These are phyloP conservation scores for Brotula barbata DNA, from an alignment of 2,797 vertebrate genomes.

Conservation along the genomic window DNA sequence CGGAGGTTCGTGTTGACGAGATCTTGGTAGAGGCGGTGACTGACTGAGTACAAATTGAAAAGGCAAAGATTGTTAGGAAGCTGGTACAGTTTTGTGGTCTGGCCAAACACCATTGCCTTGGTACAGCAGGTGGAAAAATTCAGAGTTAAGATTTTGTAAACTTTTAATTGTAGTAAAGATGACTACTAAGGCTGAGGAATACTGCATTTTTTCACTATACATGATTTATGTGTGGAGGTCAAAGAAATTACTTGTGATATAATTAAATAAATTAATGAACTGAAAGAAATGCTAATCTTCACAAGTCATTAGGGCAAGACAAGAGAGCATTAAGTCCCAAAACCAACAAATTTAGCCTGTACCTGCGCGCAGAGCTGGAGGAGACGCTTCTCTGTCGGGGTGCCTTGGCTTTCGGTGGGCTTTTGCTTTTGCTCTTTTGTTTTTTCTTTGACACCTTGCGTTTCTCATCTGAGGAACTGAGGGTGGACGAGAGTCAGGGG, in stretches of 20 bases:
- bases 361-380: slow-evolving; percentile 75
- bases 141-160: too few species aligned
- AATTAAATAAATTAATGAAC: too few species aligned
- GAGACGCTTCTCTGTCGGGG: slow-evolving; percentile 61
- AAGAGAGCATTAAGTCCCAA: background rate
- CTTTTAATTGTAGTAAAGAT: too few species aligned
- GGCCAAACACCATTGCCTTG: too few species aligned
- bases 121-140: too few species aligned
- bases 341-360: background rate
- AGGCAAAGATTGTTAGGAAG: background rate
- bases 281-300: too few species aligned
- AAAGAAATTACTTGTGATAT: too few species aligned
- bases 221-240: too few species aligned
- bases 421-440: slow-evolving; percentile 73
- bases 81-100: background rate
- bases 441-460: slow-evolving; percentile 79
- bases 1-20: slow-evolving; percentile 57
- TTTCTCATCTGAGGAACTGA: slow-evolving; percentile 83
- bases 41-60: too few species aligned
- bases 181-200: too few species aligned
- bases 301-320: too few species aligned
- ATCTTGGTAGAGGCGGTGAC: slow-evolving; percentile 62
- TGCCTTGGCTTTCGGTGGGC: slow-evolving; percentile 62
- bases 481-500: slow-evolving; percentile 6
- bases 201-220: too few species aligned